Evolutionary conservation across 2,888 invertebrate species (phyloP).

Genomic region (Nematopogon swammerdamellus): DNA sequence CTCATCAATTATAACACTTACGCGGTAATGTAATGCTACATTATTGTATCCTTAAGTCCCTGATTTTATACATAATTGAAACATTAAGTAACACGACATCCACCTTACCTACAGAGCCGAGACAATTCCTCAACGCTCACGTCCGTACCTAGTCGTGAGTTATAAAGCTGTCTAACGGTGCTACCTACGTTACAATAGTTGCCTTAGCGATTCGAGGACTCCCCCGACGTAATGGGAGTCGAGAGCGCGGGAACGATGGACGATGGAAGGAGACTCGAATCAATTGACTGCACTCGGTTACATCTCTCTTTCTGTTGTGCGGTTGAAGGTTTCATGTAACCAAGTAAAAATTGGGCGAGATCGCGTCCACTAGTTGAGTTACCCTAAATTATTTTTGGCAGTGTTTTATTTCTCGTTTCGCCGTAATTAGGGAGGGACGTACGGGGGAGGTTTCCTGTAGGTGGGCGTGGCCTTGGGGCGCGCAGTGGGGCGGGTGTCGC

Average conservation of each 20-base stretch:
- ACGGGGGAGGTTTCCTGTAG: slow-evolving; percentile 94
- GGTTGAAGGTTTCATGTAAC: no score
- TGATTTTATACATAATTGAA: slow-evolving; percentile 32
- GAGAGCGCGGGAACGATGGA: slow-evolving; percentile 8
- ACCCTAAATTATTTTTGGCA: background rate
- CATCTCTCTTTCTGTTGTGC: no score
- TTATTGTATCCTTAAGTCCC: slow-evolving; percentile 31
- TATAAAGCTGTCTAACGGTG: background rate
- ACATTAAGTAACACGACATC: slow-evolving; percentile 16
- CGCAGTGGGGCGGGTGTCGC: slow-evolving; percentile 70
- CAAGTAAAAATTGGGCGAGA: no score
- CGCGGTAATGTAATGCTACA: slow-evolving; percentile 15
- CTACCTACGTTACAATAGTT: no score
- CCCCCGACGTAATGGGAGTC: no score
- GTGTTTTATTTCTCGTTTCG: background rate
- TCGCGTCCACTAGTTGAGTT: background rate
- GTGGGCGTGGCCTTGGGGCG: slow-evolving; percentile 84
- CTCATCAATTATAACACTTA: slow-evolving; percentile 36
- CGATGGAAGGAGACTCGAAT: no score
- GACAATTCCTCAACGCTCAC: background rate
- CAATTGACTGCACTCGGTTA: no score
- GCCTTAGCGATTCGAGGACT: no score
- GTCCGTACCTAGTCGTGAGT: slow-evolving; percentile 10
- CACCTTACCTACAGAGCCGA: background rate
- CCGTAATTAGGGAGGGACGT: slow-evolving; percentile 89